phyloP scores from a whole-genome alignment of 2,888 invertebrate species.

The Lomographa bimaculata region DNA sequence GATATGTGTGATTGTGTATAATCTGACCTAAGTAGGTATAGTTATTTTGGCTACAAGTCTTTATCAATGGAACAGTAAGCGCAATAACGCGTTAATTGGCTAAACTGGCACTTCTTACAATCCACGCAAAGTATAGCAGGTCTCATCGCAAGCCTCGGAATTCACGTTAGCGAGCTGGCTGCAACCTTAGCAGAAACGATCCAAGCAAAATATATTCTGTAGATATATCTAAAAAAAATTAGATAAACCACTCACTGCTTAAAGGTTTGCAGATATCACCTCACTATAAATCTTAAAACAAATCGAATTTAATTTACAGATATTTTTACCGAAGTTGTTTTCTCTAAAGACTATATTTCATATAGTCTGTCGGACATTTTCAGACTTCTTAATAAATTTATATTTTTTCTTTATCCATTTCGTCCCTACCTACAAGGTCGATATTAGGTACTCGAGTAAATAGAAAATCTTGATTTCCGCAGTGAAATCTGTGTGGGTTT shows the following conservation, averaged over 20 bases:
- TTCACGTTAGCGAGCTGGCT: conserved; percentile 55
- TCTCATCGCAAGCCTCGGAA: conserved; percentile 62
- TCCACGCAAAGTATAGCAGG: conserved; percentile 29
- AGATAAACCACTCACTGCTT: conserved; percentile 56
- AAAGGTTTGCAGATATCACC: conserved; percentile 61
- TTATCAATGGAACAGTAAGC: conserved; percentile 37
- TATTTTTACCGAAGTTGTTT: conserved; percentile 67
- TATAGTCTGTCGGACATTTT: conserved; percentile 70
- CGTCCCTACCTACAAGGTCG: conserved; percentile 74
- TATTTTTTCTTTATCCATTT: conserved; percentile 56
- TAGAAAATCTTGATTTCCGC: conserved; percentile 68
- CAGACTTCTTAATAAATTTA: conserved; percentile 73
- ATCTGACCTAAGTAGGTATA: background rate
- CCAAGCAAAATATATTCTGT: conserved; percentile 57
- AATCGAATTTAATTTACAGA: conserved; percentile 69
- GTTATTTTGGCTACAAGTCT: conserved; percentile 27
- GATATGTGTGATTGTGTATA: background rate
- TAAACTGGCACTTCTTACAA: conserved; percentile 29
- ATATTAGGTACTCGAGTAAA: conserved; percentile 66
- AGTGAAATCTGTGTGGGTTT: conserved; percentile 66
- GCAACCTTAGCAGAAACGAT: conserved; percentile 47
- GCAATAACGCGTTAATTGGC: conserved; percentile 46
- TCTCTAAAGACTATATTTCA: conserved; percentile 68
- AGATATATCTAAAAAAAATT: conserved; percentile 54
- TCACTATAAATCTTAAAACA: conserved; percentile 75